These are phyloP conservation scores for Callosobruchus maculatus DNA, from an alignment of 2,888 invertebrate genomes.

Conservation along the genomic window DNA sequence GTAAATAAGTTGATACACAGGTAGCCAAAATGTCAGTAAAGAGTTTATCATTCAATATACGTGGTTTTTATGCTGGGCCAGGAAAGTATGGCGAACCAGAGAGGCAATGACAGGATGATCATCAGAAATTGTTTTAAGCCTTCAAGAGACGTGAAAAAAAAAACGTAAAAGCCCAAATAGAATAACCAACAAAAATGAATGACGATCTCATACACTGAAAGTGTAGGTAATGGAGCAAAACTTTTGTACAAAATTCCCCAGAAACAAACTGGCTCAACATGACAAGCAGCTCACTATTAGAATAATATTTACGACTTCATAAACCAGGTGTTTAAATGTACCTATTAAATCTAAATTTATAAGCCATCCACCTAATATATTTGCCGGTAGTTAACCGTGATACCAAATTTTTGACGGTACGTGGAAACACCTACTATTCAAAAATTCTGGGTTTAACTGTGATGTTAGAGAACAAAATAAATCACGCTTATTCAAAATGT, in stretches of 20 bases:
- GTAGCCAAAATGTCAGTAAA: too few species aligned
- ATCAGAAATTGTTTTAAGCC: too few species aligned
- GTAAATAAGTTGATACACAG: too few species aligned
- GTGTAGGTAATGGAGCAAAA: too few species aligned
- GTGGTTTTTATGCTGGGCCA: too few species aligned
- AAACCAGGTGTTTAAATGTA: not conserved
- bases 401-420: not conserved
- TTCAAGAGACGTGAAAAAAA: too few species aligned
- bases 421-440: not conserved
- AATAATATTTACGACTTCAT: not conserved
- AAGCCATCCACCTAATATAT: not conserved
- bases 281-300: not conserved
- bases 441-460: not conserved
- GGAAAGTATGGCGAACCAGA: too few species aligned
- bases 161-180: too few species aligned
- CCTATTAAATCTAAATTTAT: not conserved
- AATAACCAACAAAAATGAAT: too few species aligned
- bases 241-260: not conserved
- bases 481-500: not conserved
- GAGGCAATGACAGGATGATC: too few species aligned
- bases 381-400: not conserved
- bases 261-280: not conserved
- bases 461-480: not conserved
- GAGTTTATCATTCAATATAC: too few species aligned
- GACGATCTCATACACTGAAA: too few species aligned